Base-by-base conservation (phyloP, 2,888 invertebrate genomes). In the Baccha elongata region DNA sequence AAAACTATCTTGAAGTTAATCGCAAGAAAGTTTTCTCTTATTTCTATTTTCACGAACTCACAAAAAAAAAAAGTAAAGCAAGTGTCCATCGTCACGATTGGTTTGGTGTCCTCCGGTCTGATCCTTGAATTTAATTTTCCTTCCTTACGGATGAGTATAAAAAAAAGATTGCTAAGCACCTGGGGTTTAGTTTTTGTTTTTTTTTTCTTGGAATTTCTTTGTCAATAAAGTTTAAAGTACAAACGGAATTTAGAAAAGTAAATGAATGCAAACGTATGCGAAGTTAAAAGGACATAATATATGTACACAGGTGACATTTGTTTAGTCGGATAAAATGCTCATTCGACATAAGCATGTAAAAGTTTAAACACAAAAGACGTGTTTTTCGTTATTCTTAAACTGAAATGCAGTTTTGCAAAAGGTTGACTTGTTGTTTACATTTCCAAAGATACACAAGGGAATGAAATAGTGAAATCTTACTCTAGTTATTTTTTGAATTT, bases 111-210 rank as follows among this genome's bases (percentile, higher is more conserved):
- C 35, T 58, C 65, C 55, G 26, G 37, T 40, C 8, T 21, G 40
- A 40, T 73, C 62, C 67, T 73, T 79, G 60, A 53, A 73, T 72
- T 68, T 44, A 73, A 73, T 73, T 72, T 72, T 23, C 65, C 32
- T 2, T 52, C 23, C 48, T 60, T 26, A 37, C 4, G 8, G 69
- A 62, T 5, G 17, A 13, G n/a, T 53, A 53, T 21, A 17, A 46
- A 21, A 15, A 50, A 21, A 52, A 52, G 52, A 37, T 46, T 50
- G n/a, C 42, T 6, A 44, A 67, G 62, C 73, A 79, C 37, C 73
- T 73, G 67, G 62, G 62, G 55, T 64, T 73, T 68, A 19, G 40
- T 46, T 53, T 21, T 35, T 17, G n/a, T 11, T n/a, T 23, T 5
- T 37, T 40, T 13, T 21, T 35, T n/a, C n/a, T n/a, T n/a, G n/a